phyloP scores from a whole-genome alignment of 2,888 invertebrate genomes.

The Latheticus oryzae region DNA sequence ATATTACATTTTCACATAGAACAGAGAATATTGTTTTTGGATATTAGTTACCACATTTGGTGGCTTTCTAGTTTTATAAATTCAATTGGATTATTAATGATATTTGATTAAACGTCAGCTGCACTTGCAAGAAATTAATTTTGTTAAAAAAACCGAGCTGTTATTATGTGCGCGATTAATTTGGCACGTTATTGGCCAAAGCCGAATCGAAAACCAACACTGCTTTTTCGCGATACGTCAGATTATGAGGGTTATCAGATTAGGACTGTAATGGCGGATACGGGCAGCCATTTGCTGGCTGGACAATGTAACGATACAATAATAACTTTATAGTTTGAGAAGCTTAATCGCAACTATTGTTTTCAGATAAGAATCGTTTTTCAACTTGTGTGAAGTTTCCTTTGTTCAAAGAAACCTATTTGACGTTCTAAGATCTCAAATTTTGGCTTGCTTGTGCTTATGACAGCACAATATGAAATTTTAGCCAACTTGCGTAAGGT shows the following conservation, averaged over 20 bases:
- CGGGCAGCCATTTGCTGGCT: constrained; percentile 13
- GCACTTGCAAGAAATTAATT: constrained; percentile 42
- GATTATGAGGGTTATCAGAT: constrained; percentile 13
- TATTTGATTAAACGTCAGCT: constrained; percentile 42
- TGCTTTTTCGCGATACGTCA: constrained; percentile 18
- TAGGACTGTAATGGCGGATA: constrained; percentile 18
- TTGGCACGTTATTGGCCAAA: constrained; percentile 19
- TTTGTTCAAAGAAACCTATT: constrained; percentile 11
- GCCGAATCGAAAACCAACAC: constrained; percentile 31
- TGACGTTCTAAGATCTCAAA: constrained; percentile 12
- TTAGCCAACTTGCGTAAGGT: constrained; percentile 17
- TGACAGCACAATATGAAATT: constrained; percentile 14
- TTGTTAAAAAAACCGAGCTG: constrained; percentile 22
- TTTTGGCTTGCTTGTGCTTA: constrained; percentile 19
- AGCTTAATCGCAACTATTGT: constrained; percentile 35
- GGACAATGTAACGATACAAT: constrained; percentile 35
- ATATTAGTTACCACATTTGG: constrained; percentile 10
- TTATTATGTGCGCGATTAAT: constrained; percentile 27
- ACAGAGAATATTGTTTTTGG: not conserved
- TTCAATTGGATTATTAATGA: constrained; percentile 31
- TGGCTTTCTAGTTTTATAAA: constrained; percentile 18
- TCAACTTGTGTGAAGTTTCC: no score
- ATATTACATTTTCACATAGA: constrained; percentile 1
- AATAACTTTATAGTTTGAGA: constrained; percentile 33
- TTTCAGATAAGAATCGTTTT: constrained; percentile 11